Evolutionary conservation across 1,140 invertebrate species (phyloP), one percentile per base, ranked within the genome.

Genomic region (Parasteatoda tepidariorum): DNA sequence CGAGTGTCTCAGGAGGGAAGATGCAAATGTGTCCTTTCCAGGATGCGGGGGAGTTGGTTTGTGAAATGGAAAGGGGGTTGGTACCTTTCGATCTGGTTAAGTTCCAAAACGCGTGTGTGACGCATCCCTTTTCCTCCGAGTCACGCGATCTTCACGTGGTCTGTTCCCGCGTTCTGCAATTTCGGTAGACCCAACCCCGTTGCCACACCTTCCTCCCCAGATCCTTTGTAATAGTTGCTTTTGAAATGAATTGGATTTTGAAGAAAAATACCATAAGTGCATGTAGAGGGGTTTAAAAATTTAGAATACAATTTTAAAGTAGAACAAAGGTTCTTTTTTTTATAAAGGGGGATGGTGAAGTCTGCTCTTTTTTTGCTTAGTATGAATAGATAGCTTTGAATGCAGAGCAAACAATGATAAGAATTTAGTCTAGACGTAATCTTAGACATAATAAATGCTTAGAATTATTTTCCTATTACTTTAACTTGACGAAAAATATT

Each of bases 121-220:
- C 76, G 76, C 76, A 68, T 66, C 59, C 61, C 31, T 59, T 33
- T 34, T 38, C 26, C 41, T 18, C 57, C 33, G 33, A 33, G 76
- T 79, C 76, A 79, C 76, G 76, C 76, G 64, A 79, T 30, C 62
- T 26, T 79, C 76, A 79, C 76, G 62, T 79, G 76, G 59, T 22
- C 34, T 30, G 30, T 67, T 79, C 66, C 76, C 76, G 62, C 62
- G 76, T 33, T 68, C 64, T 78, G 74, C 61, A 78, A 66, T 78
- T 78, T 68, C 62, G 54, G 64, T 64, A 15, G 3, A 3, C 34
- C 34, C 18, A n/a, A 30, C n/a, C 41, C 26, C 68, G 3, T 18
- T 57, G 5, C 41, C 26, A 3, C 48, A 11, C 41, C 41, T 41
- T 28, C 0, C 26, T 18, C 48, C 30, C 30, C 3, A 15, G 15